These are phyloP conservation scores for Conger conger DNA, from an alignment of 2,113 vertebrate genomes.

Conservation along the genomic window DNA sequence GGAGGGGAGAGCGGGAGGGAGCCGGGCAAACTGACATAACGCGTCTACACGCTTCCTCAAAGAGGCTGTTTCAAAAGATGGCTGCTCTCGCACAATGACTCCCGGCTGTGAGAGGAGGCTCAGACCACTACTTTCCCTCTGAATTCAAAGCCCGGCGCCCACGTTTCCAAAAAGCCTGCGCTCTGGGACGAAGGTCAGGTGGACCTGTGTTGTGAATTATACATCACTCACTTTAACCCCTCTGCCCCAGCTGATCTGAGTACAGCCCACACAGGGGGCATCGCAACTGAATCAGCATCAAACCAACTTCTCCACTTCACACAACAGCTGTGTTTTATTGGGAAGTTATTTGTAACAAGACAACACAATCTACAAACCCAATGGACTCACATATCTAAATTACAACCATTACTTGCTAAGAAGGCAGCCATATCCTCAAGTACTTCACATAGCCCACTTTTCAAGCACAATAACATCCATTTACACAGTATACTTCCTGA, in stretches of 20 bases:
- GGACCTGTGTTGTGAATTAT: slow-evolving; percentile 14
- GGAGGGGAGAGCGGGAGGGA: slow-evolving; percentile 52
- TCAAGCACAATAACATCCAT: not conserved
- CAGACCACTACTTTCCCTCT: not conserved
- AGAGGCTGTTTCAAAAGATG: slow-evolving; percentile 14
- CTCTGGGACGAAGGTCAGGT: not conserved
- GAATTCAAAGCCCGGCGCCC: not conserved
- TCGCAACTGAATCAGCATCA: not conserved
- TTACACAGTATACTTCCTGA: not conserved
- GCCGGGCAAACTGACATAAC: slow-evolving; percentile 55
- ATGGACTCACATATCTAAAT: not conserved
- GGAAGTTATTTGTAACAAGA: not conserved
- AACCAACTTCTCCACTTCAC: not conserved
- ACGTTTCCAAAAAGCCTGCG: not conserved
- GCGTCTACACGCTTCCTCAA: slow-evolving; percentile 18
- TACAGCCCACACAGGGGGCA: not conserved
- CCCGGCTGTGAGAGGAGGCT: not conserved
- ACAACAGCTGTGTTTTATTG: not conserved
- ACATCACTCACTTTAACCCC: slow-evolving; percentile 1
- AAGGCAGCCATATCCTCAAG: not conserved
- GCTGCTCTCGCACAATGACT: not conserved
- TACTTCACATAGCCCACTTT: not conserved
- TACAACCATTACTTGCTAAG: not conserved
- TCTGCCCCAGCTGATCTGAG: not conserved
- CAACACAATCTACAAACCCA: not conserved